phyloP scores from a whole-genome alignment of 2,797 vertebrate genomes.

The Perdix hodgsoniae region DNA sequence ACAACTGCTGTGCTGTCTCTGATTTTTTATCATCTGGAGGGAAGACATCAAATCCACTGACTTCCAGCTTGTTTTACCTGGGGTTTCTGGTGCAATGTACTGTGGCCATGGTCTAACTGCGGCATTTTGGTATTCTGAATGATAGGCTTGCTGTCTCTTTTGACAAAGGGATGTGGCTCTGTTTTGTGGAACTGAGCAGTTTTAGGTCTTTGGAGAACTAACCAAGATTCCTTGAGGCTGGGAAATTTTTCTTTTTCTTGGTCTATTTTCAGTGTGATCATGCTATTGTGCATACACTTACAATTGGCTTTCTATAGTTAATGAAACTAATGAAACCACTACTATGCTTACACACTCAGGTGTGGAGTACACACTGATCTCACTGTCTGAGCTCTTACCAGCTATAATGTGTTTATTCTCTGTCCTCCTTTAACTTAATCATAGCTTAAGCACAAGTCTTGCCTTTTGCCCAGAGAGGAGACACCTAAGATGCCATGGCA shows the following conservation, averaged over 20 bases:
- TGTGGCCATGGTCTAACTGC: accelerated
- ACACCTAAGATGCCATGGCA: background rate
- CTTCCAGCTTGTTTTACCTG: background rate
- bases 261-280: accelerated
- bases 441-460: accelerated
- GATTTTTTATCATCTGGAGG: background rate
- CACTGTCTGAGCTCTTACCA: background rate
- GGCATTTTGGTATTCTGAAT: background rate
- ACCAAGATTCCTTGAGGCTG: background rate
- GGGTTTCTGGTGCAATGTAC: background rate
- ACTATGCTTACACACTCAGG: background rate
- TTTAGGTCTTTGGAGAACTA: background rate
- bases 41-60: accelerated
- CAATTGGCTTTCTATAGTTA: background rate
- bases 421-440: background rate
- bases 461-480: background rate
- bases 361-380: background rate
- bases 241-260: background rate
- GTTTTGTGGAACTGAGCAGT: background rate
- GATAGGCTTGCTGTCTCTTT: background rate
- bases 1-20: background rate
- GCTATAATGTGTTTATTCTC: background rate
- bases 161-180: background rate
- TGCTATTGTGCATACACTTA: background rate
- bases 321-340: background rate